A percentile compares a stretch with the other conserved stretches of the same genome.
phyloP scores from a whole-genome alignment of 1,140 invertebrate genomes.

The Reticulitermes speratus region DNA sequence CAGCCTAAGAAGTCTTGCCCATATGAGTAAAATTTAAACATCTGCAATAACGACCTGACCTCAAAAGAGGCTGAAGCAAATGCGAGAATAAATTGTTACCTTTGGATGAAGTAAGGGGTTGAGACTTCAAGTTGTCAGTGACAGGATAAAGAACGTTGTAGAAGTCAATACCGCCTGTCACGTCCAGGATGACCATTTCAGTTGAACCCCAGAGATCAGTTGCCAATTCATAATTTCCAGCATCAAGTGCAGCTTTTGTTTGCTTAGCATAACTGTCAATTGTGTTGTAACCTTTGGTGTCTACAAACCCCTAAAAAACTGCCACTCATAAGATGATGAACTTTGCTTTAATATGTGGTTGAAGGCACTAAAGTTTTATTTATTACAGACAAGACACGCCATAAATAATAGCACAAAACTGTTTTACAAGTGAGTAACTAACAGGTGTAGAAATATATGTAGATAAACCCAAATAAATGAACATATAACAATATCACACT shows the following conservation, averaged over 20 bases:
- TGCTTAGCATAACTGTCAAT: conserved; percentile 53
- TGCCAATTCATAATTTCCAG: conserved; percentile 56
- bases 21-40: too few species aligned
- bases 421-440: too few species aligned
- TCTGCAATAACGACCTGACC: too few species aligned
- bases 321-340: background rate
- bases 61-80: conserved; percentile 42
- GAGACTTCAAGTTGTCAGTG: background rate
- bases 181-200: conserved; percentile 56
- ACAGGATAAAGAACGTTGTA: conserved; percentile 73
- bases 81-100: conserved; percentile 21
- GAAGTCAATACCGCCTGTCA: conserved; percentile 69
- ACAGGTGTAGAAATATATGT: too few species aligned
- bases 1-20: too few species aligned
- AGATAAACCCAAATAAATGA: too few species aligned
- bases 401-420: too few species aligned
- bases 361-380: too few species aligned
- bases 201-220: conserved; percentile 63
- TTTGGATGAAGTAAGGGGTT: too few species aligned
- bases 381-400: too few species aligned
- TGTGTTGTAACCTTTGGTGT: conserved; percentile 55
- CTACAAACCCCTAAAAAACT: conserved; percentile 57
- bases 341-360: background rate
- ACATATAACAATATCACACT: too few species aligned
- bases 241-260: conserved; percentile 54